Conservation (phyloP, 2,797 vertebrate species). For the Notolabrus celidotus region DNA sequence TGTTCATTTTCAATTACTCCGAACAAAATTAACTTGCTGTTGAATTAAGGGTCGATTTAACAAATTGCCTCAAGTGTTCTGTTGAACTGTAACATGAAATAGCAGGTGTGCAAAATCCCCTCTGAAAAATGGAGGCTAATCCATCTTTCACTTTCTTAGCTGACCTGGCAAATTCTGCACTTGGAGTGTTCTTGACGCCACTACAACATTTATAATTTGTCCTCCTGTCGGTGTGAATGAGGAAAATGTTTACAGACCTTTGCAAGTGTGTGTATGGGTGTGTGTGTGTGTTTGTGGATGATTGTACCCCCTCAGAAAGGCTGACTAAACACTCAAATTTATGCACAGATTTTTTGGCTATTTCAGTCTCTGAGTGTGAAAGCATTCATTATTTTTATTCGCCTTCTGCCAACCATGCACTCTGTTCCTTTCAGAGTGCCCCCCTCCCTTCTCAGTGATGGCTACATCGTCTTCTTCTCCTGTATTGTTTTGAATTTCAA, state of each 20-base stretch:
- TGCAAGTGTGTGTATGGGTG: neutral
- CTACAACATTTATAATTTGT: conserved; percentile 14
- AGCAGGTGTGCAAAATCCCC: conserved; percentile 28
- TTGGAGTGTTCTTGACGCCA: conserved; percentile 1
- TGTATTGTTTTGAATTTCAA: conserved; percentile 4
- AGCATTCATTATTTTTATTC: conserved; percentile 17
- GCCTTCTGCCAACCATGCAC: neutral
- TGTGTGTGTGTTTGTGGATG: neutral
- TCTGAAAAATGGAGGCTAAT: conserved; percentile 5
- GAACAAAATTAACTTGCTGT: conserved; percentile 42
- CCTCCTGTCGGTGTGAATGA: conserved; percentile 8
- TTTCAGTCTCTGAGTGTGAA: conserved; percentile 11
- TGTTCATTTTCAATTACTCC: conserved; percentile 56
- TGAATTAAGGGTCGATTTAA: conserved; percentile 49
- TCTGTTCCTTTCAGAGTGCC: neutral
- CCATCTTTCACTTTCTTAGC: conserved; percentile 17
- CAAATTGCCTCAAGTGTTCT: conserved; percentile 37
- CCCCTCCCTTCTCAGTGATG: neutral
- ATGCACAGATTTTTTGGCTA: neutral
- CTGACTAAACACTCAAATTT: conserved; percentile 25
- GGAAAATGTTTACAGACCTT: neutral
- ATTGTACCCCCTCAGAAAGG: neutral
- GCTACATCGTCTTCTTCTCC: conserved; percentile 2
- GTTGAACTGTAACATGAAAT: conserved; percentile 26
- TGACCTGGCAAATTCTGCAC: conserved; percentile 25